Evolutionary conservation across 2,888 invertebrate genomes (phyloP), one percentile per base, ranked within the genome.

Genomic region (Papilio elwesi): DNA sequence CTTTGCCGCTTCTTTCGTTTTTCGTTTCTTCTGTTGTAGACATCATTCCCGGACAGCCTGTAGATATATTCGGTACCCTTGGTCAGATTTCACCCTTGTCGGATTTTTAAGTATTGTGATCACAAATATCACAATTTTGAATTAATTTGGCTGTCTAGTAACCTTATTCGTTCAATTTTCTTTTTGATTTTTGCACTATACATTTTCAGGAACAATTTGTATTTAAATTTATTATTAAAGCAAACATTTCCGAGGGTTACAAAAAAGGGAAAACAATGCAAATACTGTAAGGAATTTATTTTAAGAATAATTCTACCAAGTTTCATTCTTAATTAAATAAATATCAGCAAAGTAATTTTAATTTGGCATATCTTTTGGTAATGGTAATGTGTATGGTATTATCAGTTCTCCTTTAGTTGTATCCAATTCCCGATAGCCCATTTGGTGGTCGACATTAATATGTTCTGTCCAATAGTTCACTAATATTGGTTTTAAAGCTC

Each of bases 381-480:
- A 76, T 0, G 94, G 94, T 51, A 94, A 79, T 0, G 94, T 92
- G 76, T 86, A 94, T 0, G 91, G 90, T 59, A 92, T 79, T 69
- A 91, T 85, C 55, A 83, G 84, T 12, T 85, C 86, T 6, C 84
- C 82, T 64, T 87, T 89, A 13, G 85, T 83, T 6, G 89, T 36
- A 63, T 85, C 92, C 47, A 90, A 86, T 74, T 94, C 91, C 66
- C 89, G 90, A 82, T 93, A 94, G 74, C 91, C 90, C 36, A 94
- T 76, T 47, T 88, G 77, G 68, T 90, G 85, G 13, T 88, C 87
- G 0, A 80, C 80, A 43, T 90, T 88, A n/a, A 92, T 82, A 64
- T 92, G 93, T 43, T 94, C 90, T 26, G 82, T 83, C 95, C 95
- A 95, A 78, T 89, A 92, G 75, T 94, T 87, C 68, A 84, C 77